Evolutionary conservation across 1,140 invertebrate genomes (phyloP), one percentile per base, ranked within the genome.

Genomic region (Heliconius hermathena): DNA sequence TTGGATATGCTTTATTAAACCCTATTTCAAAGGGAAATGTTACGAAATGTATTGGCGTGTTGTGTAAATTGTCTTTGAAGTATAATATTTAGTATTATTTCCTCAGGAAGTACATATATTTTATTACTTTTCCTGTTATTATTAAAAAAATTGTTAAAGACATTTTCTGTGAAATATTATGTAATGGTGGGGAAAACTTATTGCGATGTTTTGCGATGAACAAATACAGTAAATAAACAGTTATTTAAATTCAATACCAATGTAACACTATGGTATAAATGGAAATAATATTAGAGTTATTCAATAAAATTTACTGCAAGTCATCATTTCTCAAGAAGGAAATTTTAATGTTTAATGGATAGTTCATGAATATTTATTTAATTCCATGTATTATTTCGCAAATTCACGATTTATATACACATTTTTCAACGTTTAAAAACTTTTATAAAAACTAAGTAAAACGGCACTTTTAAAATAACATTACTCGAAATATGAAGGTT

Each of bases 1-100:
- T 66, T 66, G 57, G 57, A 66, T 29, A 29, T 66, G 60, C 60
- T 66, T 66, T 66, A 66, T 66, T 66, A 66, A 66, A 66, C 60
- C 26, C 1, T 66, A 66, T 66, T 66, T 66, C 60, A 66, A 66
- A 66, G 54, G 54, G 9, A 60, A 60, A 60, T 57, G 60, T 29
- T 29, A 66, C 26, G 22, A 66, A 29, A 66, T 66, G 57, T 66
- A 66, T 66, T 66, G 57, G 57, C 54, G 54, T 57, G 54, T 57
- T 66, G 57, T 60, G 54, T 29, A 66, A 66, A 66, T 66, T 66
- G 26, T 66, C 9, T 66, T 66, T 26, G 57, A 66, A 66, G 26
- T 29, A 29, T 26, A 66, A 66, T 29, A 3, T 66, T 4, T 29
- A 26, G 60, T 29, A 18, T 26, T 66, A 29, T 66, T 66, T 60